Evolutionary conservation across 2,797 vertebrate species (phyloP).

Genomic region (Rhynchonycteris naso): DNA sequence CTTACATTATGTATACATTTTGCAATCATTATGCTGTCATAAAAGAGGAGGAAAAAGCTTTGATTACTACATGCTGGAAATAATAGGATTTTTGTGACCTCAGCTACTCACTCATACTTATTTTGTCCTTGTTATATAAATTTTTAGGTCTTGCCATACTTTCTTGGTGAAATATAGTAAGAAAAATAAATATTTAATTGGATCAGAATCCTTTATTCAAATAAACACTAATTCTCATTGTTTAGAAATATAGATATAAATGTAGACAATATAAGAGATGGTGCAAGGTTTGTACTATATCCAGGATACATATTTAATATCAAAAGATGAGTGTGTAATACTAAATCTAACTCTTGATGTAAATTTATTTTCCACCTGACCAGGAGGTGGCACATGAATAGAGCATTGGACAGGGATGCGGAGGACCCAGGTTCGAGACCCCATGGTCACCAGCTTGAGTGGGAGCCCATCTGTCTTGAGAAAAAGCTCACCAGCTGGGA

Average conservation of each 20-base stretch:
- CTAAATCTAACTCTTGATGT: not conserved
- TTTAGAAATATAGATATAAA: not conserved
- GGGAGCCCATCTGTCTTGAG: too few relatives aligned
- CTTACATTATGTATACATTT: not conserved
- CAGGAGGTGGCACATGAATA: too few relatives aligned
- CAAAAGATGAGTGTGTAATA: not conserved
- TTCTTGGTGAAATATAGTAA: not conserved
- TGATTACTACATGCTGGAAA: not conserved
- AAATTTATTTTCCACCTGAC: not conserved
- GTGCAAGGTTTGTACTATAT: not conserved
- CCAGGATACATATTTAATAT: not conserved
- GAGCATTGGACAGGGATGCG: too few relatives aligned
- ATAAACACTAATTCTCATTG: not conserved
- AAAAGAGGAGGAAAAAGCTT: not conserved
- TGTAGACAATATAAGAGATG: not conserved
- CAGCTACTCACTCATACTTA: not conserved
- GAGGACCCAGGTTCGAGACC: too few relatives aligned
- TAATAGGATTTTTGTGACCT: not conserved
- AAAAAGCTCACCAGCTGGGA: too few relatives aligned
- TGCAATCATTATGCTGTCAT: not conserved
- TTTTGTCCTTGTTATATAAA: not conserved
- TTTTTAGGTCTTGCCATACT: not conserved
- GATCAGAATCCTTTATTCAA: not conserved
- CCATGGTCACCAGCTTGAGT: too few relatives aligned
- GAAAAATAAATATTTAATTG: not conserved